phyloP scores from a whole-genome alignment of 2,888 invertebrate species.

The Allophyes oxyacanthae region DNA sequence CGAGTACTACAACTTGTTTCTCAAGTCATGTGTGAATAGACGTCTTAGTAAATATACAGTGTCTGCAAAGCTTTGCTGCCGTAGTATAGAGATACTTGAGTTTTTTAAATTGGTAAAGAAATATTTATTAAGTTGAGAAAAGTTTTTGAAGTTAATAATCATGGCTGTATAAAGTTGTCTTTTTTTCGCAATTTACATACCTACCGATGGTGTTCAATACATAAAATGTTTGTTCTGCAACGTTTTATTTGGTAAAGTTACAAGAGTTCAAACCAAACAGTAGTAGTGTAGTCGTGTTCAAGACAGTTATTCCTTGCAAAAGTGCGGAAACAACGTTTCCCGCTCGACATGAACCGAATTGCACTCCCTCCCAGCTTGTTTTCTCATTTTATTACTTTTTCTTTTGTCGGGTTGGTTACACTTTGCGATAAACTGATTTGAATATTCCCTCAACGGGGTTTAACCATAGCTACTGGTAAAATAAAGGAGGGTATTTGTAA shows the following conservation, averaged over 20 bases:
- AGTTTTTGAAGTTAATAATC: slow-evolving; percentile 21
- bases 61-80: slow-evolving; percentile 30
- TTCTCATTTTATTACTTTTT: slow-evolving; percentile 65
- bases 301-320: slow-evolving; percentile 68
- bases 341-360: slow-evolving; percentile 66
- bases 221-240: slow-evolving; percentile 26
- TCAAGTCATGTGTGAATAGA: slow-evolving; percentile 47
- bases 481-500: slow-evolving; percentile 38
- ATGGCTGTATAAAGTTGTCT: slow-evolving; percentile 7
- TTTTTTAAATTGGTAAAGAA: neutral
- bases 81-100: neutral
- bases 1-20: slow-evolving; percentile 44
- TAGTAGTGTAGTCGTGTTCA: slow-evolving; percentile 55
- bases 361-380: slow-evolving; percentile 62
- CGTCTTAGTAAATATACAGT: slow-evolving; percentile 31
- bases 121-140: slow-evolving; percentile 7
- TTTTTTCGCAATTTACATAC: slow-evolving; percentile 24
- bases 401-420: slow-evolving; percentile 57
- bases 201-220: slow-evolving; percentile 17
- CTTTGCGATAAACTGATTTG: slow-evolving; percentile 58
- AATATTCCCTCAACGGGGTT: slow-evolving; percentile 53
- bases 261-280: slow-evolving; percentile 60
- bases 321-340: slow-evolving; percentile 68
- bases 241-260: slow-evolving; percentile 44
- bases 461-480: slow-evolving; percentile 50